Evolutionary conservation across 2,888 invertebrate genomes (phyloP).

Genomic region (Eristalis pertinax): DNA sequence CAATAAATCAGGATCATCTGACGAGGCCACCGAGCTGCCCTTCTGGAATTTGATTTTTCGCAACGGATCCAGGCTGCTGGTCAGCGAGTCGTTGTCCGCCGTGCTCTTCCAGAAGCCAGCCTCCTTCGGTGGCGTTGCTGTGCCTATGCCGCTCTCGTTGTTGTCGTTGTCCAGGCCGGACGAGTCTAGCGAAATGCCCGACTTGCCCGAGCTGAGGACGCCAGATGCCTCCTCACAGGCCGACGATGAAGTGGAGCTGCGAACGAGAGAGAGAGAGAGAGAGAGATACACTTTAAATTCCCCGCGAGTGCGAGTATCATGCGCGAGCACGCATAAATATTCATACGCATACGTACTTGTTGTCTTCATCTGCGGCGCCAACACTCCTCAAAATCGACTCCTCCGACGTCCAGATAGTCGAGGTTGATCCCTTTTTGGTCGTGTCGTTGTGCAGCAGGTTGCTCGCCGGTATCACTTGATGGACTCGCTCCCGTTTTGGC

Average conservation of each 20-base stretch:
- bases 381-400: slow-evolving; percentile 81
- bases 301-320: slow-evolving; percentile 38
- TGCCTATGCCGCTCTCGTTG: slow-evolving; percentile 80
- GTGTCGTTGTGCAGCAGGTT: slow-evolving; percentile 75
- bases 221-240: slow-evolving; percentile 80
- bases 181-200: slow-evolving; percentile 80
- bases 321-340: slow-evolving; percentile 57
- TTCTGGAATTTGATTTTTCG: slow-evolving; percentile 80
- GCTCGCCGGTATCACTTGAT: slow-evolving; percentile 75
- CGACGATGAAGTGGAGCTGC: slow-evolving; percentile 81
- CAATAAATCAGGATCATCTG: slow-evolving; percentile 80
- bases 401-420: slow-evolving; percentile 81
- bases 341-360: slow-evolving; percentile 78
- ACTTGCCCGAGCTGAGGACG: slow-evolving; percentile 80
- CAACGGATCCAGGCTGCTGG: slow-evolving; percentile 78
- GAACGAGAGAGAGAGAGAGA: neutral
- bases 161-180: slow-evolving; percentile 80
- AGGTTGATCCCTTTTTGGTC: slow-evolving; percentile 81
- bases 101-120: slow-evolving; percentile 79
- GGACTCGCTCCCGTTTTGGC: slow-evolving; percentile 80
- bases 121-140: slow-evolving; percentile 81
- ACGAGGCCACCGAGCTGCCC: slow-evolving; percentile 79
- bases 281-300: slow-evolving; percentile 45
- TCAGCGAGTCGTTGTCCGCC: slow-evolving; percentile 78
- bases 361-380: slow-evolving; percentile 82